Evolutionary conservation across 37 sponge, comb jelly and placozoan species (phyloP).

Genomic region (Beroe ovata): DNA sequence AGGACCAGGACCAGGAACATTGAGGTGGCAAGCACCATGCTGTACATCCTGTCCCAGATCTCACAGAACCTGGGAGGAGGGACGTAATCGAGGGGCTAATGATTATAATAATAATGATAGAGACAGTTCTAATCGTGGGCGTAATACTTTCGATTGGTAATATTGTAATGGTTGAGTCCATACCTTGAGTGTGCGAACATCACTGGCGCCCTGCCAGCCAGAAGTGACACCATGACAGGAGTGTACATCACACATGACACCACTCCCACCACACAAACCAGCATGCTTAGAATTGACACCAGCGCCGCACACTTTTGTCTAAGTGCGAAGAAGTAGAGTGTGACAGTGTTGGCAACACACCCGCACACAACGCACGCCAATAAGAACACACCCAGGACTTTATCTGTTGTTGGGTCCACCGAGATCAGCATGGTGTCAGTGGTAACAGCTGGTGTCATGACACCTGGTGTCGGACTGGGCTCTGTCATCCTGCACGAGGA

Average conservation of each 20-base stretch:
- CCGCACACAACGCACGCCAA: background rate
- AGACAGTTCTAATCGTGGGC: no score
- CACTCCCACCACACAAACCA: background rate
- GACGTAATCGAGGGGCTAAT: no score
- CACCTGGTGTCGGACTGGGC: no score
- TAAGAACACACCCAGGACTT: background rate
- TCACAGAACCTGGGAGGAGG: slow-evolving; percentile 19
- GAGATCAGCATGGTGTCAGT: no score
- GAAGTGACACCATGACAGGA: background rate
- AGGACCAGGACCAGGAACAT: slow-evolving; percentile 37
- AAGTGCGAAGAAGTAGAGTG: slow-evolving; percentile 35
- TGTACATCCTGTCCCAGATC: slow-evolving; percentile 16
- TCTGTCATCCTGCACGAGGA: no score
- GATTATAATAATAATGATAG: no score
- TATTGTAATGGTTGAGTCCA: no score
- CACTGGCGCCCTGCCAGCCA: background rate
- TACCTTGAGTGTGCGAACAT: background rate
- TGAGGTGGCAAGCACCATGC: background rate
- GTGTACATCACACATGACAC: background rate
- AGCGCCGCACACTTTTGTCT: slow-evolving; percentile 7
- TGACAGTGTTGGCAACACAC: background rate
- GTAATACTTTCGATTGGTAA: no score
- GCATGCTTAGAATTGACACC: background rate
- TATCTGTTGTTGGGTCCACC: background rate
- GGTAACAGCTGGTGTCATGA: no score